Evolutionary conservation across 2,888 invertebrate species (phyloP).

Genomic region (Brachypterus glaber): DNA sequence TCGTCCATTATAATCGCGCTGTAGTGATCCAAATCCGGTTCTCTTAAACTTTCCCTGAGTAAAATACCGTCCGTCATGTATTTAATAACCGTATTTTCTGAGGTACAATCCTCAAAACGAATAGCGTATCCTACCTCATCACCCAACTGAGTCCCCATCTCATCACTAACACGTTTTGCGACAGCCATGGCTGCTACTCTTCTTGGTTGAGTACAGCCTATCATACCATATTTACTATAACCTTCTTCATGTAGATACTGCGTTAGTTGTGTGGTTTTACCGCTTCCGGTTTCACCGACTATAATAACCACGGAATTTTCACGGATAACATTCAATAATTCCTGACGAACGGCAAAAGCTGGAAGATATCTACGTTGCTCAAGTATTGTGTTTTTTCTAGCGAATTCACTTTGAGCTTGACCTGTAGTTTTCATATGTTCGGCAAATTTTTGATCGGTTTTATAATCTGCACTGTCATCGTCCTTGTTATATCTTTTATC

Average conservation of each 20-base stretch:
- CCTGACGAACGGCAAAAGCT: slow-evolving; percentile 90
- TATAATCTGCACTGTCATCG: slow-evolving; percentile 72
- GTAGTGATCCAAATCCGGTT: slow-evolving; percentile 94
- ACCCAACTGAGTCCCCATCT: slow-evolving; percentile 81
- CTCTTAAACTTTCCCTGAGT: slow-evolving; percentile 88
- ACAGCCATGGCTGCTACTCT: slow-evolving; percentile 99
- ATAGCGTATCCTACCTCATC: slow-evolving; percentile 97
- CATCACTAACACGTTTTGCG: slow-evolving; percentile 96
- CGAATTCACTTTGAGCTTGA: slow-evolving; percentile 71
- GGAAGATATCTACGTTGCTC: slow-evolving; percentile 90
- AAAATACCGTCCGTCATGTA: slow-evolving; percentile 99
- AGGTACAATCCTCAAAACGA: slow-evolving; percentile 98
- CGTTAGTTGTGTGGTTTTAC: slow-evolving; percentile 96
- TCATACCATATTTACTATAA: slow-evolving; percentile 73
- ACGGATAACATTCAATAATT: slow-evolving; percentile 79
- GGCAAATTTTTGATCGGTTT: slow-evolving; percentile 92
- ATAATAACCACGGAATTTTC: slow-evolving; percentile 94
- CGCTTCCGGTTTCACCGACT: slow-evolving; percentile 91
- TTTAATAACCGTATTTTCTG: slow-evolving; percentile 85
- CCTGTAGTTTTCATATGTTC: slow-evolving; percentile 76
- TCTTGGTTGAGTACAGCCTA: slow-evolving; percentile 97
- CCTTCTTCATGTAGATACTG: slow-evolving; percentile 98
- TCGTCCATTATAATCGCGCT: slow-evolving; percentile 99
- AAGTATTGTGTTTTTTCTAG: slow-evolving; percentile 69
- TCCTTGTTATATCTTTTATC: slow-evolving; percentile 55